Conservation (phyloP, 2,797 vertebrate genomes). For the Sebastes itinus region DNA sequence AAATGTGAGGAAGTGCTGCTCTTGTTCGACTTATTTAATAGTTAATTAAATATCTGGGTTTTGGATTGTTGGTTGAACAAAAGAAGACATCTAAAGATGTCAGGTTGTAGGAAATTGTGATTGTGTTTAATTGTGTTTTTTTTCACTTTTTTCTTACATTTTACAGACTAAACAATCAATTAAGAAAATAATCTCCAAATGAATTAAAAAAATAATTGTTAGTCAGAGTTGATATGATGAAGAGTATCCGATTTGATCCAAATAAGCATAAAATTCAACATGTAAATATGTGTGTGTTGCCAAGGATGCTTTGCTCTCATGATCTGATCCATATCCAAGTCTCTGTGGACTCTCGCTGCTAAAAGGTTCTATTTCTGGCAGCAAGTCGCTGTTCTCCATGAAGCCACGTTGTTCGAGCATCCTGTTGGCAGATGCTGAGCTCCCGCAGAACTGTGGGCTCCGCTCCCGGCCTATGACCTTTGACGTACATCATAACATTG, state of each 20-base stretch:
- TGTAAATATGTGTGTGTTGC: slow-evolving; percentile 17
- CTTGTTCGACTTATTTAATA: not conserved
- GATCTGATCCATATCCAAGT: slow-evolving; percentile 63
- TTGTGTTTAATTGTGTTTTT: not conserved
- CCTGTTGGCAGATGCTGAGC: slow-evolving; percentile 46
- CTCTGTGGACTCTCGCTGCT: slow-evolving; percentile 46
- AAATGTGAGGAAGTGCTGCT: not conserved
- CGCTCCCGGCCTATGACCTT: slow-evolving; percentile 55
- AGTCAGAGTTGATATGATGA: not conserved
- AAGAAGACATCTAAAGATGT: not conserved
- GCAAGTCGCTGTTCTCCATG: slow-evolving; percentile 35
- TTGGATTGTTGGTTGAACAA: not conserved
- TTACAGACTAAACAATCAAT: not conserved
- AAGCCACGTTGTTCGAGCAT: slow-evolving; percentile 43
- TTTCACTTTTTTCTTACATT: not conserved
- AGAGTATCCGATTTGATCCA: not conserved
- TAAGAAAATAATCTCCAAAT: not conserved
- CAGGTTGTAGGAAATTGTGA: not conserved
- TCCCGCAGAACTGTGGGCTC: slow-evolving; percentile 44
- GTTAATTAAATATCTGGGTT: not conserved
- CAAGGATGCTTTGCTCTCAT: slow-evolving; percentile 33
- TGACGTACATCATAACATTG: slow-evolving; percentile 24
- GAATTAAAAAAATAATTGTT: not conserved
- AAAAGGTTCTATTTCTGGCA: slow-evolving; percentile 70
- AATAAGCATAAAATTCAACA: slow-evolving; percentile 13